A percentile compares a stretch with the other conserved stretches of the same genome.
These are phyloP conservation scores for Petrolisthes cinctipes DNA, from an alignment of 2,888 invertebrate genomes.

Conservation along the genomic window DNA sequence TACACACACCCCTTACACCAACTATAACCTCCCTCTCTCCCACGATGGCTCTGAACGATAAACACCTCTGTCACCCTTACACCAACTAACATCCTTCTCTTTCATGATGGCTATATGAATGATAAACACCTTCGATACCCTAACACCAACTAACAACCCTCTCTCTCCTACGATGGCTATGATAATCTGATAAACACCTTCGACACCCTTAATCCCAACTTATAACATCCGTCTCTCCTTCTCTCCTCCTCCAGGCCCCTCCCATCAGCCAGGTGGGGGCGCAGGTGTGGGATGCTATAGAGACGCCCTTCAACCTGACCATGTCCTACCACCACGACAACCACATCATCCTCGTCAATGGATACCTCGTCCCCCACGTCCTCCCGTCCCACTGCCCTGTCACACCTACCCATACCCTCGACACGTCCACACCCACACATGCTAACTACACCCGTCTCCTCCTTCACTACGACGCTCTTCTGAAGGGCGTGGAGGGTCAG, in stretches of 20 bases:
- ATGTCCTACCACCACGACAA: conserved; percentile 53
- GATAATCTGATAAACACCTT: neutral
- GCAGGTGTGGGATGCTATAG: neutral
- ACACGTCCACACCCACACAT: conserved; percentile 27
- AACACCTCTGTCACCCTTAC: too few species aligned
- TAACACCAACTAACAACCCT: neutral
- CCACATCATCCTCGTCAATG: neutral
- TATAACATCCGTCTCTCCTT: neutral
- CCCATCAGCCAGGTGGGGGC: conserved; percentile 12
- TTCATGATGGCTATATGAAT: too few species aligned
- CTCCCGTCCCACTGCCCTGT: conserved; percentile 5
- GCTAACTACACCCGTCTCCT: conserved; percentile 19
- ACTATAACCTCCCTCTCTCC: too few species aligned
- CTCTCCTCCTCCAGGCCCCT: conserved; percentile 27
- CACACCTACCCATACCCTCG: neutral
- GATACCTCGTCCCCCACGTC: conserved; percentile 30
- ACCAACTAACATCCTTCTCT: too few species aligned
- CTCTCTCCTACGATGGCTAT: neutral
- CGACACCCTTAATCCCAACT: neutral
- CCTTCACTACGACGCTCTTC: conserved; percentile 1
- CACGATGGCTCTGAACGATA: too few species aligned
- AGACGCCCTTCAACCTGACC: conserved; percentile 41
- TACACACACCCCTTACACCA: too few species aligned
- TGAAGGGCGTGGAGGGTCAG: neutral
- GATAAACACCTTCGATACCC: too few species aligned